These are phyloP conservation scores for Toxotes lorentzi DNA, from an alignment of 2,797 vertebrate genomes.

Conservation along the genomic window DNA sequence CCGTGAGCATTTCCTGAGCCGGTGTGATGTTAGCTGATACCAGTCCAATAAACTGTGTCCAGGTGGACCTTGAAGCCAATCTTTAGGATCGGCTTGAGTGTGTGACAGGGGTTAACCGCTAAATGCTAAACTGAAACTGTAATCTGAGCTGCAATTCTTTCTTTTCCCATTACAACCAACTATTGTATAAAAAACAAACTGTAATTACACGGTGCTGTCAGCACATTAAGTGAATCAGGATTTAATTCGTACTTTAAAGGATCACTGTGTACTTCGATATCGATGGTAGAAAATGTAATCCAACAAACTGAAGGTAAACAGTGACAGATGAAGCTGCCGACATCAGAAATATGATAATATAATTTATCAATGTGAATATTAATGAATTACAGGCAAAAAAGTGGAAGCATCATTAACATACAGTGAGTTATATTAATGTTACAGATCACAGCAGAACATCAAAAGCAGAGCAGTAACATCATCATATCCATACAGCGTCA, in stretches of 20 bases:
- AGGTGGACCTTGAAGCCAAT: background rate
- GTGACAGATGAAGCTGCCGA: background rate
- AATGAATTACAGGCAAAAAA: background rate
- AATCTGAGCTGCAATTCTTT: background rate
- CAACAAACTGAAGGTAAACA: background rate
- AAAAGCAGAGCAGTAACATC: background rate
- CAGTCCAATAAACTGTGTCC: too few species aligned
- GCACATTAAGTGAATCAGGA: background rate
- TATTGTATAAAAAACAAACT: background rate
- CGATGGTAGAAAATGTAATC: background rate
- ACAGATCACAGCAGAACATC: conserved; percentile 1
- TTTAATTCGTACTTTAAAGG: background rate
- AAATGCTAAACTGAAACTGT: background rate
- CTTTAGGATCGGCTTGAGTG: background rate
- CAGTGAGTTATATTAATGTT: background rate
- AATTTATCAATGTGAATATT: background rate
- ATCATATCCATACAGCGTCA: too few species aligned
- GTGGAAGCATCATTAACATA: background rate
- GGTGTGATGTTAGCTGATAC: too few species aligned
- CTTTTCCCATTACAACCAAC: too few species aligned
- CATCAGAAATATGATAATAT: background rate
- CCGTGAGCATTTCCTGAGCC: too few species aligned
- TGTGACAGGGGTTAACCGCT: background rate
- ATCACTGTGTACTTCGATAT: background rate
- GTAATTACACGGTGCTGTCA: background rate